Conservation (phyloP, 2,113 vertebrate genomes). For the Cephalopterus ornatus region DNA sequence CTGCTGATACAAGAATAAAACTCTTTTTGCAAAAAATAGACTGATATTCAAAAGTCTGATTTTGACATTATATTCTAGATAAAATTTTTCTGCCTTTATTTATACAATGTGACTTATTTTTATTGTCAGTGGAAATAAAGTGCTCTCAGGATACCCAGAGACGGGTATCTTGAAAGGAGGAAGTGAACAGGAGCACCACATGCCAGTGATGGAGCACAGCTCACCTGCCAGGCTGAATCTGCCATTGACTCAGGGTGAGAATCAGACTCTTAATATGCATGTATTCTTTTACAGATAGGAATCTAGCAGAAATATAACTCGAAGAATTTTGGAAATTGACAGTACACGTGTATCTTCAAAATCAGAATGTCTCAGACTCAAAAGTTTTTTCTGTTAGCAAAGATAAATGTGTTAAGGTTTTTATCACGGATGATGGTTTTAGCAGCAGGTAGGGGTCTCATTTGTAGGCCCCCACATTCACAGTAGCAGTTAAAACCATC, state of each 20-base stretch:
- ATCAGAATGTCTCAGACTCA: not conserved
- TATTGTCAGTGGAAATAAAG: constrained; percentile 58
- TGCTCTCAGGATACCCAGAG: constrained; percentile 7
- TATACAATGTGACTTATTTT: constrained; percentile 24
- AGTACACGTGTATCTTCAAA: not conserved
- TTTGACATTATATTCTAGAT: not conserved
- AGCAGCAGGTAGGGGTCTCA: not conserved
- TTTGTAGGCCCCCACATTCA: not conserved
- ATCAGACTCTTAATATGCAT: not conserved
- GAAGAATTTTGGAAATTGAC: not conserved
- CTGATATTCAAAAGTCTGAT: not conserved
- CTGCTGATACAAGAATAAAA: not conserved
- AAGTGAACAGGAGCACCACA: constrained; percentile 12
- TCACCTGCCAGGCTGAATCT: constrained; percentile 20
- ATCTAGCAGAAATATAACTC: not conserved
- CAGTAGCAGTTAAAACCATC: not conserved
- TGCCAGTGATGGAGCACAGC: not conserved
- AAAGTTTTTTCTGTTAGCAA: not conserved
- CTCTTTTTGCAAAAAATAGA: not conserved
- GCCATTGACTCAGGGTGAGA: constrained; percentile 64
- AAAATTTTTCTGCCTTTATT: not conserved
- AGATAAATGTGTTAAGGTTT: not conserved
- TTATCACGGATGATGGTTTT: not conserved
- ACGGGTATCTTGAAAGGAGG: constrained; percentile 5
- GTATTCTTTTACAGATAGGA: not conserved